phyloP scores from a whole-genome alignment of 1,140 invertebrate genomes.

The Oncopeltus fasciatus region DNA sequence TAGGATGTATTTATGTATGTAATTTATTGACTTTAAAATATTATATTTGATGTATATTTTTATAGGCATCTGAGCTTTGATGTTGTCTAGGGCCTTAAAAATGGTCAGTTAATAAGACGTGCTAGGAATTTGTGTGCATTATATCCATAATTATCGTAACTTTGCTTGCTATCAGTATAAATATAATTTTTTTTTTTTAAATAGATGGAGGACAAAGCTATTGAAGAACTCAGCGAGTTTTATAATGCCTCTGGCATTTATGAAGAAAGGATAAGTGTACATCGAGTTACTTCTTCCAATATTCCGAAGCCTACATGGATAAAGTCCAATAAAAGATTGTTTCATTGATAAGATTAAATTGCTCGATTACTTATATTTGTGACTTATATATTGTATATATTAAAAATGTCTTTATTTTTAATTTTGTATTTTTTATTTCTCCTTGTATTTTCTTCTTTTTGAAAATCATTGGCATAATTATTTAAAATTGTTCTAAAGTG shows the following conservation, averaged over 20 bases:
- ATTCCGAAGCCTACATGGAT: slow-evolving; percentile 21
- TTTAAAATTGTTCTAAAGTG: no score
- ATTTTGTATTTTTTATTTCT: no score
- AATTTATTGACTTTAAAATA: background rate
- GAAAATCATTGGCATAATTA: no score
- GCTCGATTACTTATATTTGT: no score
- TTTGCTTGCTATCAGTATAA: no score
- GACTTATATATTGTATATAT: no score
- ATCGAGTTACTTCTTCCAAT: slow-evolving; percentile 30
- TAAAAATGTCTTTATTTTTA: no score
- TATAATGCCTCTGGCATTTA: slow-evolving; percentile 42
- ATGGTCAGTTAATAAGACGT: no score
- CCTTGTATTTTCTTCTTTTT: no score
- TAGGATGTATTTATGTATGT: background rate
- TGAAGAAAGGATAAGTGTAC: slow-evolving; percentile 48
- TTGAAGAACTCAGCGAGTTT: slow-evolving; percentile 47
- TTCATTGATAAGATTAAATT: background rate
- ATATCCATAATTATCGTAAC: no score
- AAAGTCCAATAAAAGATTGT: slow-evolving; percentile 11
- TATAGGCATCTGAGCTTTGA: slow-evolving; percentile 12
- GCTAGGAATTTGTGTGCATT: no score
- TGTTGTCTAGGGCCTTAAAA: no score
- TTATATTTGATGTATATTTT: background rate
- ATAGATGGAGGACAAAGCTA: slow-evolving; percentile 62
- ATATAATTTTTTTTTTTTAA: slow-evolving; percentile 18